Base-by-base conservation (phyloP, 2,113 vertebrate species). In the Protobothrops flavoviridis region DNA sequence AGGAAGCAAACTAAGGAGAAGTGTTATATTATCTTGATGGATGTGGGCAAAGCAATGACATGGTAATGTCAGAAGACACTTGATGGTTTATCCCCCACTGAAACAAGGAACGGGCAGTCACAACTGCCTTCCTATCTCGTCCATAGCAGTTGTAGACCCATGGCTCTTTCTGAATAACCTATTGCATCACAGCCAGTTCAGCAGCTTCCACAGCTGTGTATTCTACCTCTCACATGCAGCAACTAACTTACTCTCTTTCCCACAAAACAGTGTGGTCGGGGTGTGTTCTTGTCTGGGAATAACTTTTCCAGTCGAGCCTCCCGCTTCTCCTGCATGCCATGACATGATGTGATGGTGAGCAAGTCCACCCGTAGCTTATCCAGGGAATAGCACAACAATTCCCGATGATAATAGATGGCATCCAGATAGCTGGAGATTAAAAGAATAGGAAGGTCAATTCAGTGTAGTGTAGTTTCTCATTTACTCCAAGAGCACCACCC, bases 301-400 rank as follows among this genome's bases (percentile, higher is more conserved):
- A 99, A 98, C 93, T 98, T 98, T n/a, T 99, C 98, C 94, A 99
- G 98, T 23, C 99, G 97, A 1, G 98, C 98, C 95, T 99, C 99
- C 43, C 98, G 96, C 94, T 98, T 98, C 89, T 99, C 98, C 96
- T 96, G 97, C 98, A 99, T 98, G 89, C 99, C 98, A 0, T 98
- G 98, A 96, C 98, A 99, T 0, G 99, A 99, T 91, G 98, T 99
- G 97, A 99, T 94, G 4, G 99, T 99, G 92, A 99, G 97, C 94
- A 99, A 98, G 96, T 99, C 99, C 74, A 99, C 99, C 0, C 99
- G 98, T 93, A 98, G 98, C 43, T 98, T 98, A 94, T 99, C 99
- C 95, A 99, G 97, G 5, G 99, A 99, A 95, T 98, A 96, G 97
- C 99, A 99, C 23, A 99, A 98, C 96, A 99, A 94, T 97, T 99